Evolutionary conservation across 2,113 vertebrate genomes (phyloP), one percentile per base, ranked within the genome.

Genomic region (Tachycineta bicolor): DNA sequence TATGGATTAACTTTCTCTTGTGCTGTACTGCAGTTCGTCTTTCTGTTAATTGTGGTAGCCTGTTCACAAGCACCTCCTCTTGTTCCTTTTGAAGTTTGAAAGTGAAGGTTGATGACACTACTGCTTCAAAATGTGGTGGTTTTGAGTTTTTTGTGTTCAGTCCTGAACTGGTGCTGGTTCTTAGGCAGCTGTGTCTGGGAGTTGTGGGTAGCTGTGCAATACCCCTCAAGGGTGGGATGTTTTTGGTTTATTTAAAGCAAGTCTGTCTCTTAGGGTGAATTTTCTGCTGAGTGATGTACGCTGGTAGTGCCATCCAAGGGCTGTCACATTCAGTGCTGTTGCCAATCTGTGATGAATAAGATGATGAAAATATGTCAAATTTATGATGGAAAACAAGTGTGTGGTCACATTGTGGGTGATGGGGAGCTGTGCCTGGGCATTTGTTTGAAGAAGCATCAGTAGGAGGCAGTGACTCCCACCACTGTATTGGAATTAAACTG

Each of bases 1-100:
- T 99, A 97, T 67, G 96, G 50, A 81, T 79, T 62, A 46, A 25
- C 14, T 83, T 95, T 33, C 11, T 94, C n/a, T 43, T 63, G 5
- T 47, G 7, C 50, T 70, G 46, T 52, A 37, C 22, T 76, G 31
- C 44, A 37, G 24, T 74, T 86, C 22, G 28, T 87, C 33, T 81
- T 89, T 73, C 41, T 77, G 26, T 71, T 55, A 46, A 6, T 53
- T 87, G 26, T 52, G 49, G 11, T 64, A 83, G 56, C 29, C 14
- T 76, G 10, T 69, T 55, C 21, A 62, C 29, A 73, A 14, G 15
- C 41, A 37, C 6, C 20, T 55, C 5, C 13, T 71, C 25, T 59
- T 39, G 5, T 70, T 76, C 18, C 16, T 69, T 87, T 59, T 41
- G 50, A 55, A 28, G 5, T n/a, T n/a, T 63, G 34, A 50, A 87